phyloP scores from a whole-genome alignment of 2,797 vertebrate species.

The Arremon aurantiirostris region DNA sequence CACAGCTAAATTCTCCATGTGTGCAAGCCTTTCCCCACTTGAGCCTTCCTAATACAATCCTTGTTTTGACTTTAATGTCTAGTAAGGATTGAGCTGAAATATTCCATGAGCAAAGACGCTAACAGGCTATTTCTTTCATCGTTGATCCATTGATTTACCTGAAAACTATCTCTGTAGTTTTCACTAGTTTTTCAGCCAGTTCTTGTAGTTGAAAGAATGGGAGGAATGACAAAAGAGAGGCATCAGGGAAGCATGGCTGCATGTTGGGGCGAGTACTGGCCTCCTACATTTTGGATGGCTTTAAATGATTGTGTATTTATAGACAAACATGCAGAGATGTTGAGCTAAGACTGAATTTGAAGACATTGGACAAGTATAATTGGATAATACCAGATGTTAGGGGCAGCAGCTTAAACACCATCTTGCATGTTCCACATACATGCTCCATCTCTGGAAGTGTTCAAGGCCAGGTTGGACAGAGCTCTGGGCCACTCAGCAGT shows the following conservation, averaged over 20 bases:
- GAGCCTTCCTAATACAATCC: background rate
- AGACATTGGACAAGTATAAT: background rate
- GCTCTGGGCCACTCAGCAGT: background rate
- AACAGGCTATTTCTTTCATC: background rate
- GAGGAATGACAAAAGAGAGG: background rate
- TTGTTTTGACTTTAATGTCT: background rate
- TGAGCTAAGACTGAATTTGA: background rate
- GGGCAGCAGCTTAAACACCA: background rate
- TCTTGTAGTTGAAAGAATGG: background rate
- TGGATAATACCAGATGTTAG: background rate
- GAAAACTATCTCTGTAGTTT: background rate
- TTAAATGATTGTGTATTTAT: background rate
- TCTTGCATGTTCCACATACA: background rate
- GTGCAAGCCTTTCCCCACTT: background rate
- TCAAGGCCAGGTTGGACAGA: background rate
- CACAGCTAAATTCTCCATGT: background rate
- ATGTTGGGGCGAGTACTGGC: background rate
- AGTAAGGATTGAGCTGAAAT: background rate
- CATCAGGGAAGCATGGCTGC: background rate
- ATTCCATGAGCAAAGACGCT: background rate
- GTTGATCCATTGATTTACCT: background rate
- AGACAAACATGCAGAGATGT: background rate
- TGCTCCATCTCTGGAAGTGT: background rate
- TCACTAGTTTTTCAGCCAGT: background rate
- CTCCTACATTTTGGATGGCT: background rate